Conservation (phyloP, 2,888 invertebrate genomes). For the Eledona agricola region DNA sequence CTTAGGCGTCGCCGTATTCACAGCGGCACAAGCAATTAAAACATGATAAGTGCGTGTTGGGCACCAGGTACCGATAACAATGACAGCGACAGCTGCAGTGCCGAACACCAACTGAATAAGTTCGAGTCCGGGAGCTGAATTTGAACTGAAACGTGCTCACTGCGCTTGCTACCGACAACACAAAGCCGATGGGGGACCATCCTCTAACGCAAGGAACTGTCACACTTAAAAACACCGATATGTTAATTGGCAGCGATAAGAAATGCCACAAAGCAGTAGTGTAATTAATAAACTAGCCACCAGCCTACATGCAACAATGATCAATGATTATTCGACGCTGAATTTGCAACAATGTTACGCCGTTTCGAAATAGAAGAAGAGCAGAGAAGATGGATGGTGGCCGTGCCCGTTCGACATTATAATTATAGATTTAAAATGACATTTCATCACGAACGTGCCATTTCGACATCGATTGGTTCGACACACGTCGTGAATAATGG, state of each 20-base stretch:
- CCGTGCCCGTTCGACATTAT: slow-evolving; percentile 21
- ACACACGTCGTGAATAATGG: slow-evolving; percentile 22
- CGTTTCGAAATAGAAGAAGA: no score
- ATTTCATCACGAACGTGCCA: slow-evolving; percentile 32
- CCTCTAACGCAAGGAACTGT: background rate
- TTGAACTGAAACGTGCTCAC: slow-evolving; percentile 26
- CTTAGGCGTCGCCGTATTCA: slow-evolving; percentile 3
- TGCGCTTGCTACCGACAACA: slow-evolving; percentile 18
- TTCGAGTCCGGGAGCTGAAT: slow-evolving; percentile 22
- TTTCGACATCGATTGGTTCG: slow-evolving; percentile 23
- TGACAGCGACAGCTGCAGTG: slow-evolving; percentile 35
- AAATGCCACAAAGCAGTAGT: no score
- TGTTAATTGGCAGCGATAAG: no score
- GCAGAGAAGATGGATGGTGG: no score
- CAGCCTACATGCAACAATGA: no score
- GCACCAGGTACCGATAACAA: slow-evolving; percentile 23
- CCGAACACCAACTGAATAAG: slow-evolving; percentile 34
- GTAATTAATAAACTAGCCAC: no score
- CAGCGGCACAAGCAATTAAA: slow-evolving; percentile 13
- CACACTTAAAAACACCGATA: no score
- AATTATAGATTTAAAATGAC: slow-evolving; percentile 25
- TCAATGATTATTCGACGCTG: no score
- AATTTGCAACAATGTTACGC: no score
- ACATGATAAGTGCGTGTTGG: slow-evolving; percentile 9
- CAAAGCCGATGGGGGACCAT: background rate